Percentiles rank a stretch among this genome's conserved stretches.
phyloP scores from a whole-genome alignment of 2,888 invertebrate species.

The Blastobasis lacticolella region DNA sequence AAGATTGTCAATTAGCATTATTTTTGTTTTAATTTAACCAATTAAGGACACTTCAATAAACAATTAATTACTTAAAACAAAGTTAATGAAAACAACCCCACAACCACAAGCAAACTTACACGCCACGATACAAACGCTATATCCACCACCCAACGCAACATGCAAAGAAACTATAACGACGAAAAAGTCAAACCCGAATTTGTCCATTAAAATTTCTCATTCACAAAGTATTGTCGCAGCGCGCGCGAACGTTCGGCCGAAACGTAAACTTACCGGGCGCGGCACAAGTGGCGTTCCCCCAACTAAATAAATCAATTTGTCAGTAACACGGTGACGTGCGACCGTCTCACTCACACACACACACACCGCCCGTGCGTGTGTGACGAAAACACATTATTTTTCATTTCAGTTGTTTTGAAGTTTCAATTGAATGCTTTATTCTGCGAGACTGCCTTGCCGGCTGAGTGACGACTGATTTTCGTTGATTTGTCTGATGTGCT shows the following conservation, averaged over 20 bases:
- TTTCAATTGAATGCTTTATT: conserved; percentile 11
- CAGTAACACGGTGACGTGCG: conserved; percentile 49
- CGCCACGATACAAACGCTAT: no score
- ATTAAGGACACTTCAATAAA: no score
- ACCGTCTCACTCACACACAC: conserved; percentile 32
- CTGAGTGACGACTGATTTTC: background rate
- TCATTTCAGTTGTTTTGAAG: conserved; percentile 9
- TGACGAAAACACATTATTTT: conserved; percentile 12
- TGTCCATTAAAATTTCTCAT: conserved; percentile 9
- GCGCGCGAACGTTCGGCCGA: conserved; percentile 30
- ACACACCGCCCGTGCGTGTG: conserved; percentile 13
- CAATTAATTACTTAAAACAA: no score
- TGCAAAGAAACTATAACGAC: no score
- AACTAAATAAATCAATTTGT: conserved; percentile 68
- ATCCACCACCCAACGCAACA: no score
- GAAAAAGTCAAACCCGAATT: no score
- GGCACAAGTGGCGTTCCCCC: conserved; percentile 29
- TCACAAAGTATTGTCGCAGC: conserved; percentile 21
- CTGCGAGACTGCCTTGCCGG: background rate
- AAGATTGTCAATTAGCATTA: no score
- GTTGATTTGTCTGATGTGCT: background rate
- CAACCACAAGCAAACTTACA: no score
- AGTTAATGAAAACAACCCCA: no score
- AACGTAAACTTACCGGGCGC: conserved; percentile 36
- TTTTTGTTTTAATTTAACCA: no score